Evolutionary conservation across 2,113 vertebrate genomes (phyloP), one percentile per base, ranked within the genome.

Genomic region (Cinclus mexicanus): DNA sequence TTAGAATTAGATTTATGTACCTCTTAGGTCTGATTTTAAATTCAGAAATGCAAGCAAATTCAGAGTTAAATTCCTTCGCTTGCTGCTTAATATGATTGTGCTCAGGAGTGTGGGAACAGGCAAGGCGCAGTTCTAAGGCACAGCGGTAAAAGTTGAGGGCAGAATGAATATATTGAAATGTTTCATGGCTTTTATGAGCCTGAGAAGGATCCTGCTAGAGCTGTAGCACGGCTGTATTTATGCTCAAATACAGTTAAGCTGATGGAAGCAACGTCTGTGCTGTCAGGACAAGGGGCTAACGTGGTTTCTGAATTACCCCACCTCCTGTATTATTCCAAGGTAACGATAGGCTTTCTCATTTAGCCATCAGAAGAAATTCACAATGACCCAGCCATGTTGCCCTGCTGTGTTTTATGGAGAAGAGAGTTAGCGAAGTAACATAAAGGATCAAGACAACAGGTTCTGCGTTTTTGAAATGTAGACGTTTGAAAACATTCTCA

Each of bases 381-480:
- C 61, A 21, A 42, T 69, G 92, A 90, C 77, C 72, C 37, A 67
- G 75, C 61, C 78, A 26, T 18, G 17, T 95, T 89, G 74, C 91
- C 94, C 97, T 90, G 78, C 94, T 76, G 89, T 61, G 92, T 89
- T 92, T 87, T 76, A 52, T 61, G 67, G 85, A 95, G 88, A 77
- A 76, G 81, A 90, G 83, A 67, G 71, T 77, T 91, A 81, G 78
- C 55, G 1, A 93, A 83, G 75, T 71, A 64, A 84, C 89, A 95
- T 90, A 96, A 93, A 97, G 94, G 96, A 93, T 96, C 92, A 83
- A 95, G 72, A 82, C 77, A 94, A 96, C 87, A 96, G 64, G 75
- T 90, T 63, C 84, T 56, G 82, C 10, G 11, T 47, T 95, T 96
- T 94, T 95, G 91, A 96, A 96, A 97, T 81, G 77, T 41, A 35